Evolutionary conservation across 2,888 invertebrate species (phyloP).

Genomic region (Scaptomyza tumidula): DNA sequence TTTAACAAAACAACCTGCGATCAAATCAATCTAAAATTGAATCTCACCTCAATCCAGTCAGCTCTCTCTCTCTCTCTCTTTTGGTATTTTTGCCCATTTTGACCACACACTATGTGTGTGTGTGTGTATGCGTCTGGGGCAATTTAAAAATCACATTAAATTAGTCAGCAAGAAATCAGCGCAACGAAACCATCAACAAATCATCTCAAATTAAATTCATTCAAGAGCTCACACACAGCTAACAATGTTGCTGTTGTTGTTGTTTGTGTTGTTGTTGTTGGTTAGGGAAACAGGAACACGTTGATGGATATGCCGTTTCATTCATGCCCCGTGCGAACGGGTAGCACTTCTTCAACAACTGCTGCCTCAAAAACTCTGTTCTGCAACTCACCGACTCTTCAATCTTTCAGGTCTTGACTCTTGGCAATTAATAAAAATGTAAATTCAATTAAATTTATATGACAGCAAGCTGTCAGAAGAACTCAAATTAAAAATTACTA

Average conservation of each 20-base stretch:
- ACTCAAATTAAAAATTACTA: slow-evolving; percentile 83
- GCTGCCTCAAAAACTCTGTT: slow-evolving; percentile 3
- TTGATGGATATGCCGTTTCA: slow-evolving; percentile 39
- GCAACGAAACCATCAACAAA: slow-evolving; percentile 80
- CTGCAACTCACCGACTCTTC: slow-evolving; percentile 9
- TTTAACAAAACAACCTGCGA: too few relatives aligned
- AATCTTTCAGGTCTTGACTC: slow-evolving; percentile 7
- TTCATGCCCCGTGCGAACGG: slow-evolving; percentile 60
- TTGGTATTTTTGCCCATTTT: slow-evolving; percentile 1
- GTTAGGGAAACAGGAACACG: not conserved
- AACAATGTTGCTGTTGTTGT: not conserved
- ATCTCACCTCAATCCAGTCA: slow-evolving; percentile 27
- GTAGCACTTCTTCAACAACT: slow-evolving; percentile 39
- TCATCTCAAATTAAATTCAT: slow-evolving; percentile 81
- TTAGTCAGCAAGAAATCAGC: slow-evolving; percentile 82
- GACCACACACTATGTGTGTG: slow-evolving; percentile 63
- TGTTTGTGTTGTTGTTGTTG: not conserved
- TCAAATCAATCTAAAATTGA: slow-evolving; percentile 4
- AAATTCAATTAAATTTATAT: slow-evolving; percentile 84
- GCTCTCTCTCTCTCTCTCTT: not conserved
- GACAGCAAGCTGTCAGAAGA: slow-evolving; percentile 83
- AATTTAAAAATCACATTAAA: slow-evolving; percentile 81
- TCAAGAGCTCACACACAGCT: slow-evolving; percentile 52
- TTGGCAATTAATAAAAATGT: slow-evolving; percentile 83
- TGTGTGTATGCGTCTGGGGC: slow-evolving; percentile 51